These are phyloP conservation scores for human DNA, from an alignment of 2,113 vertebrate species.

Conservation along the genomic window GRCh38 chr12:80557001-80557500, in stretches of 20 bases:
- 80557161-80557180: not conserved
- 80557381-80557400: not conserved
- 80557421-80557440: not conserved
- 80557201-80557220: not conserved
- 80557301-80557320: not conserved
- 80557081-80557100: not conserved
- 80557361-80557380: not conserved
- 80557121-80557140: not conserved
- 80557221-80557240: not conserved
- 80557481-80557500: not conserved
- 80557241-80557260: not conserved
- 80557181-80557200: not conserved
- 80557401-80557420: not conserved
- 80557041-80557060: slow-evolving; percentile 2
- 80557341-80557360: not conserved
- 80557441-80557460: not conserved
- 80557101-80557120: not conserved
- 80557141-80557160: not conserved
- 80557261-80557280: not conserved
- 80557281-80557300: not conserved
- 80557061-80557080: not conserved
- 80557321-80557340: slow-evolving; percentile 1
- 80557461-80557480: not conserved
- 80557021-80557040: not conserved
- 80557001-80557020: not conserved